A percentile compares a stretch with the other conserved stretches of the same genome.
phyloP scores from a whole-genome alignment of 2,113 vertebrate species.

The Ammospiza nelsoni region DNA sequence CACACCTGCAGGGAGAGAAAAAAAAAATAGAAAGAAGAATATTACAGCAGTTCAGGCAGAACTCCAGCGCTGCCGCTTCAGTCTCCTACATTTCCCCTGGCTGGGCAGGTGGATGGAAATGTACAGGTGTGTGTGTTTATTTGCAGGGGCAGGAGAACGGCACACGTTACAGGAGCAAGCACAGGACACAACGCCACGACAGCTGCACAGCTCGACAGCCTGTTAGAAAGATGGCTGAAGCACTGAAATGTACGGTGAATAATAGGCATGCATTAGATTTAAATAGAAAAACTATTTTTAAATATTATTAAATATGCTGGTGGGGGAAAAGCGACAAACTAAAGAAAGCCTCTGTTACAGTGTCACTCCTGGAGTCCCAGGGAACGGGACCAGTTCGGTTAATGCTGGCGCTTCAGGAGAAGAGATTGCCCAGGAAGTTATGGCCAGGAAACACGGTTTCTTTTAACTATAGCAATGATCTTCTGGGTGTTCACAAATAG shows the following conservation, averaged over 20 bases:
- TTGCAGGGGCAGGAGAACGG: neutral
- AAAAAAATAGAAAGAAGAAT: neutral
- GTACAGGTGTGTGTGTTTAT: neutral
- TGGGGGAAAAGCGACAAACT: neutral
- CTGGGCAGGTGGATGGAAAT: slow-evolving; percentile 10
- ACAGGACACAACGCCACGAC: neutral
- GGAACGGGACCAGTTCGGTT: accelerated
- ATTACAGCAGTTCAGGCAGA: slow-evolving; percentile 18
- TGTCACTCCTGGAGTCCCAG: neutral
- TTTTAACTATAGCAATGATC: slow-evolving; percentile 73
- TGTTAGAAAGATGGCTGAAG: slow-evolving; percentile 66
- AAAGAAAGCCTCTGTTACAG: neutral
- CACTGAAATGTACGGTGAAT: slow-evolving; percentile 34
- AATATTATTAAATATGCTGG: slow-evolving; percentile 4
- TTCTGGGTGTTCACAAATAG: slow-evolving; percentile 78
- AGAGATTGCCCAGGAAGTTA: slow-evolving; percentile 75
- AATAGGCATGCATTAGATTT: slow-evolving; percentile 55
- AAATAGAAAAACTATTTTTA: slow-evolving; percentile 61
- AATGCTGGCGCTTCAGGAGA: slow-evolving; percentile 37
- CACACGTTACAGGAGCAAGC: neutral
- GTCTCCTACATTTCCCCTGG: neutral
- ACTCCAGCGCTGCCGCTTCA: neutral
- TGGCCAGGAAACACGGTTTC: slow-evolving; percentile 75
- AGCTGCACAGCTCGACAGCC: neutral
- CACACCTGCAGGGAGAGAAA: slow-evolving; percentile 61